phyloP scores from a whole-genome alignment of 2,797 vertebrate species.

The Anableps anableps region DNA sequence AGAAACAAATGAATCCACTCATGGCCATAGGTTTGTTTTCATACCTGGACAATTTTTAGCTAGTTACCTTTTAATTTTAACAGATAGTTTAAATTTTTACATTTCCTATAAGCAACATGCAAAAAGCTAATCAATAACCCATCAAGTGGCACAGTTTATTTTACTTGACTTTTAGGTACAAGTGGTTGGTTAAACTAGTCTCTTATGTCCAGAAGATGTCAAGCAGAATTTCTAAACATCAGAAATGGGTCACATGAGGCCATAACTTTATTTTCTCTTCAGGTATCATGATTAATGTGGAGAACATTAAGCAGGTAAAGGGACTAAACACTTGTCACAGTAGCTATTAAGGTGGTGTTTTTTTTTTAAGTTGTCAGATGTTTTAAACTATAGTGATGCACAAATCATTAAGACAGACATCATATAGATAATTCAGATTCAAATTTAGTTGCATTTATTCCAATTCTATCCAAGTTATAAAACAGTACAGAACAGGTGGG shows the following conservation, averaged over 20 bases:
- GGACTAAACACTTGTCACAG: neutral
- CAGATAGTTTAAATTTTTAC: neutral
- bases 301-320: neutral
- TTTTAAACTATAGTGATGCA: too few relatives aligned
- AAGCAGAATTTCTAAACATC: neutral
- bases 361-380: too few relatives aligned
- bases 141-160: neutral
- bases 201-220: neutral
- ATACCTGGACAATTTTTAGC: neutral
- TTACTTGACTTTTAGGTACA: neutral
- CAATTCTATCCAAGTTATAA: too few relatives aligned
- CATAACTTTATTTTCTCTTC: neutral
- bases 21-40: neutral
- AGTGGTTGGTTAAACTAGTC: neutral
- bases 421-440: too few relatives aligned
- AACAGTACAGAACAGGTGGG: too few relatives aligned
- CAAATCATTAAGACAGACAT: too few relatives aligned
- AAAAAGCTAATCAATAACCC: neutral
- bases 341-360: neutral
- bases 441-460: too few relatives aligned
- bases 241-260: neutral
- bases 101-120: neutral
- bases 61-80: neutral
- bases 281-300: neutral
- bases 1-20: neutral